Evolutionary conservation across 2,797 vertebrate species (phyloP), one percentile per base, ranked within the genome.

Genomic region (Myotis vivesi): DNA sequence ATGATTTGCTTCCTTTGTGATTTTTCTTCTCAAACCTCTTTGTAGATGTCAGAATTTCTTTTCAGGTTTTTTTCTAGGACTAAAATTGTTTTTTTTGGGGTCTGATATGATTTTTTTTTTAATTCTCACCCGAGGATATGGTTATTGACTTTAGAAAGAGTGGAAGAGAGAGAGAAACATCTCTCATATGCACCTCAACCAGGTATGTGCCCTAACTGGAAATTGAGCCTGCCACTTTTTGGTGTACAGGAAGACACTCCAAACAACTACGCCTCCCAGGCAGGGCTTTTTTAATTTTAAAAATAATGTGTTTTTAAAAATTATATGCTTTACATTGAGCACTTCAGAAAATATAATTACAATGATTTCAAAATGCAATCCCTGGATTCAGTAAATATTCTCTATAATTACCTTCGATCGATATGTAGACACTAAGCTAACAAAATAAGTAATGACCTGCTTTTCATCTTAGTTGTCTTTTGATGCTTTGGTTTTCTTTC

Each of bases 361-460:
- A 76, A 13, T 96, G 68, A 94, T 95, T 92, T 93, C 75, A 95
- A 94, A 95, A 80, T 87, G 19, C 81, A 94, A 76, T 75, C 30
- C 33, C 44, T 92, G 41, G 84, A 86, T 82, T 91, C 25, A 93
- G 84, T 87, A 92, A 66, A 89, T 81, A 87, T 81, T 68, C 38
- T 96, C 89, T 90, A 87, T 88, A 91, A 85, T 92, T 36, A 96
- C 1, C 68, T 30, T 33, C 71, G 68, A 79, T 91, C 30, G 49
- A 17, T 85, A 51, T 33, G 38, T 49, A 92, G 85, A 88, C 20
- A 83, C 33, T 72, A 94, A 66, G 91, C 51, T 92, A 79, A 93
- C 87, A 77, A 55, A 95, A 36, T 72, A 71, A 66, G 77, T 72
- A 75, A 55, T 82, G 44, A 69, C 92, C 8, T 71, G 30, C n/a